Conservation (phyloP, 2,888 invertebrate genomes). For the Agrilus cyanescens region DNA sequence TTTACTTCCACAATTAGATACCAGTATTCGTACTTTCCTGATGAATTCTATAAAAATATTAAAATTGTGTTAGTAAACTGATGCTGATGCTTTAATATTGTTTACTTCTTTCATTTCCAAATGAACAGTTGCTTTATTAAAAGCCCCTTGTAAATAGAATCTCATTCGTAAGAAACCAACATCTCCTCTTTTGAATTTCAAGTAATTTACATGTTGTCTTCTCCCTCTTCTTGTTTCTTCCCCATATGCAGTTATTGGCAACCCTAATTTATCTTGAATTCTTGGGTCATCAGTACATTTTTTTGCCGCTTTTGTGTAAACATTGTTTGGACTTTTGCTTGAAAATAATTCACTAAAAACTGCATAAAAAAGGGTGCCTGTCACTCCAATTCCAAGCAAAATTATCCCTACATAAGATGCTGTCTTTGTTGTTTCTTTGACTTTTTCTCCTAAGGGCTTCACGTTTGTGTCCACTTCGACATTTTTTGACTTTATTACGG, state of each 20-base stretch:
- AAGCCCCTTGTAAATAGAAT: constrained; percentile 77
- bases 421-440: constrained; percentile 85
- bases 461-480: constrained; percentile 40
- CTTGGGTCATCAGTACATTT: constrained; percentile 62
- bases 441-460: constrained; percentile 58
- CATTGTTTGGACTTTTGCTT: constrained; percentile 71
- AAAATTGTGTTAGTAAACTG: not conserved
- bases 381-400: constrained; percentile 66
- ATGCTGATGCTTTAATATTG: not conserved
- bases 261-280: constrained; percentile 74
- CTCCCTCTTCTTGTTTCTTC: constrained; percentile 76
- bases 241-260: constrained; percentile 80
- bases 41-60: constrained; percentile 52
- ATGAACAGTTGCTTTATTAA: constrained; percentile 72
- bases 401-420: constrained; percentile 76
- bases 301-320: constrained; percentile 69
- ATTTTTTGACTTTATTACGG: constrained; percentile 9
- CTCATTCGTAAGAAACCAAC: constrained; percentile 74
- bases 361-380: constrained; percentile 70
- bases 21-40: constrained; percentile 66
- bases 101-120: constrained; percentile 75
- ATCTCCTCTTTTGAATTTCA: constrained; percentile 62
- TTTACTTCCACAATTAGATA: constrained; percentile 77
- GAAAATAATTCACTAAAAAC: constrained; percentile 82
- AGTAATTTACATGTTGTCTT: constrained; percentile 72